These are phyloP conservation scores for Argyrosomus regius DNA, from an alignment of 2,797 vertebrate genomes.

Conservation along the genomic window DNA sequence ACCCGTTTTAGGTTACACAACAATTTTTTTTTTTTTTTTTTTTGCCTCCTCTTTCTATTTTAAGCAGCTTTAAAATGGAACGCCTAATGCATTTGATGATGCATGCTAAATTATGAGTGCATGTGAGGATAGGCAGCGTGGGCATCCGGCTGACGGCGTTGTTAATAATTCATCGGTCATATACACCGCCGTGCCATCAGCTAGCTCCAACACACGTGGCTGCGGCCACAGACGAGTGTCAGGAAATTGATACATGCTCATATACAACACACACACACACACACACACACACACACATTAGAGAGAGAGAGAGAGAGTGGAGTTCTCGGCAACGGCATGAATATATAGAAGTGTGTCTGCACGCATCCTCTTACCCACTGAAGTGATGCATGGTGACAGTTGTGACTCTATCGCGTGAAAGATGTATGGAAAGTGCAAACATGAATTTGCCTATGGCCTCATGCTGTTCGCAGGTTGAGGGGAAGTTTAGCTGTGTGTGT, in stretches of 20 bases:
- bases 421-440: conserved; percentile 57
- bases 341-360: conserved; percentile 10
- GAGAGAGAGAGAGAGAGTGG: neutral
- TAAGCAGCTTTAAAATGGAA: conserved; percentile 60
- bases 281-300: neutral
- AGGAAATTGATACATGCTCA: conserved; percentile 45
- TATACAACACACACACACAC: conserved; percentile 5
- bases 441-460: conserved; percentile 32
- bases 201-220: conserved; percentile 35
- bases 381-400: conserved; percentile 58
- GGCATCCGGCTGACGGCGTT: conserved; percentile 55
- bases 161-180: conserved; percentile 73
- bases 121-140: conserved; percentile 61
- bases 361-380: neutral
- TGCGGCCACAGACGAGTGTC: conserved; percentile 22
- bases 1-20: conserved; percentile 62
- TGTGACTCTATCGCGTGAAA: conserved; percentile 46
- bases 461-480: conserved; percentile 28
- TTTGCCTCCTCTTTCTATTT: conserved; percentile 64
- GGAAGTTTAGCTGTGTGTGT: neutral
- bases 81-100: conserved; percentile 69
- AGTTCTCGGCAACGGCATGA: neutral
- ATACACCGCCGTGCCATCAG: conserved; percentile 47
- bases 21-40: conserved; percentile 42
- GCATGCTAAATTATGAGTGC: conserved; percentile 66